phyloP scores from a whole-genome alignment of 2,888 invertebrate species.

The Agonum fuliginosum region DNA sequence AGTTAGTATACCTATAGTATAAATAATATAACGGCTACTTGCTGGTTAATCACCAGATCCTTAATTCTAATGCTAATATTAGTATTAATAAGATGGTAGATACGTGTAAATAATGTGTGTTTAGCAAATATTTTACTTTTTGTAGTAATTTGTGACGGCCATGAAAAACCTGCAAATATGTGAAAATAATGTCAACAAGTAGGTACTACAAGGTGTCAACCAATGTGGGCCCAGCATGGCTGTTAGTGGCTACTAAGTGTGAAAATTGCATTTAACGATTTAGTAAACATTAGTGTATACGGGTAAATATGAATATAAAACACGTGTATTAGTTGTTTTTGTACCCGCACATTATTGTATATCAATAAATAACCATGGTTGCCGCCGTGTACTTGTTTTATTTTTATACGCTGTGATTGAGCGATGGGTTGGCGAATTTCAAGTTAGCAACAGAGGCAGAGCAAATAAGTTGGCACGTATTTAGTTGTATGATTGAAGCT shows the following conservation, averaged over 20 bases:
- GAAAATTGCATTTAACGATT: conserved; percentile 30
- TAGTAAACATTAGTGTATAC: conserved; percentile 27
- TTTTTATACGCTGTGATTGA: conserved; percentile 27
- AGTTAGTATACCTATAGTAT: too few relatives aligned
- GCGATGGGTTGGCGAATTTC: conserved; percentile 15
- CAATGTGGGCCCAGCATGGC: conserved; percentile 38
- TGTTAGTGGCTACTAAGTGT: conserved; percentile 26
- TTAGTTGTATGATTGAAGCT: conserved; percentile 59
- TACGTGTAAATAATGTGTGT: too few relatives aligned
- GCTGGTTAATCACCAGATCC: not conserved
- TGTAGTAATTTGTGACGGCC: conserved; percentile 4
- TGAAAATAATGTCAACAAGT: conserved; percentile 42
- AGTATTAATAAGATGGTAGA: too few relatives aligned
- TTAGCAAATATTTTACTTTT: not conserved
- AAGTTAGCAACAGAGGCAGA: conserved; percentile 34
- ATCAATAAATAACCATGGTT: conserved; percentile 18
- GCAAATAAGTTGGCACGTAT: conserved; percentile 53
- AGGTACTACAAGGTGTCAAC: conserved; percentile 29
- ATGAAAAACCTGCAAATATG: conserved; percentile 25
- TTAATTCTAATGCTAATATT: not conserved
- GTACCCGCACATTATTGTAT: conserved; percentile 40
- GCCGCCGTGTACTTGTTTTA: not conserved
- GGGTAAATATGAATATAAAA: conserved; percentile 39
- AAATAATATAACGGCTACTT: too few relatives aligned
- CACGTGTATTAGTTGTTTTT: conserved; percentile 29